A percentile compares a stretch with the other conserved stretches of the same genome.
phyloP scores from a whole-genome alignment of 1,140 invertebrate genomes.

The Psix sp. region DNA sequence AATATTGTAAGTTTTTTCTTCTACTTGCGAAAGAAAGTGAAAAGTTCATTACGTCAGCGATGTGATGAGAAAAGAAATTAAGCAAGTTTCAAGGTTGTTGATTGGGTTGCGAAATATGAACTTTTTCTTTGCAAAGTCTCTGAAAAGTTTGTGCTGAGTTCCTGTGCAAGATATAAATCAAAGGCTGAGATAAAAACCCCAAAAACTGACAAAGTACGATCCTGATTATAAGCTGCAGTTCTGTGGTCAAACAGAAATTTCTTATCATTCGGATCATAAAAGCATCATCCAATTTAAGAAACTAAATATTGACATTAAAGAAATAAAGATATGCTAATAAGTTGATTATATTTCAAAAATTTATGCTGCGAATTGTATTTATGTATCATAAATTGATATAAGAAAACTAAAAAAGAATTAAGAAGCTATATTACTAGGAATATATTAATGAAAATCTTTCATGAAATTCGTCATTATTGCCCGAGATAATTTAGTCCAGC shows the following conservation, averaged over 20 bases:
- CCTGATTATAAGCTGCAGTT: conserved; percentile 4
- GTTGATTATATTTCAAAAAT: no score
- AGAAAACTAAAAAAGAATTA: no score
- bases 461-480: no score
- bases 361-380: no score
- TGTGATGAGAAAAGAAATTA: conserved; percentile 43
- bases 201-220: conserved; percentile 24
- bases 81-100: conserved; percentile 45
- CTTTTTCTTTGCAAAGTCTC: conserved; percentile 24
- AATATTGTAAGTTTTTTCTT: no score
- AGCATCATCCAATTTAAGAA: not conserved
- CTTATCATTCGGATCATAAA: conserved; percentile 2
- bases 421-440: no score
- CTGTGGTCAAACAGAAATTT: conserved; percentile 13
- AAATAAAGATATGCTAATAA: no score
- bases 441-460: no score
- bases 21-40: conserved; percentile 21
- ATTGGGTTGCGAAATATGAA: conserved; percentile 41
- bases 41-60: conserved; percentile 22
- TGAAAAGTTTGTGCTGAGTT: conserved; percentile 25
- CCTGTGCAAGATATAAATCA: conserved; percentile 22
- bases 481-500: no score
- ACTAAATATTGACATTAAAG: not conserved
- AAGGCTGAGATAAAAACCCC: conserved; percentile 4
- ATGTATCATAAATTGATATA: no score